A percentile compares a stretch with the other conserved stretches of the same genome.
These are phyloP conservation scores for Argyresthia albistria DNA, from an alignment of 2,888 invertebrate species.

Conservation along the genomic window DNA sequence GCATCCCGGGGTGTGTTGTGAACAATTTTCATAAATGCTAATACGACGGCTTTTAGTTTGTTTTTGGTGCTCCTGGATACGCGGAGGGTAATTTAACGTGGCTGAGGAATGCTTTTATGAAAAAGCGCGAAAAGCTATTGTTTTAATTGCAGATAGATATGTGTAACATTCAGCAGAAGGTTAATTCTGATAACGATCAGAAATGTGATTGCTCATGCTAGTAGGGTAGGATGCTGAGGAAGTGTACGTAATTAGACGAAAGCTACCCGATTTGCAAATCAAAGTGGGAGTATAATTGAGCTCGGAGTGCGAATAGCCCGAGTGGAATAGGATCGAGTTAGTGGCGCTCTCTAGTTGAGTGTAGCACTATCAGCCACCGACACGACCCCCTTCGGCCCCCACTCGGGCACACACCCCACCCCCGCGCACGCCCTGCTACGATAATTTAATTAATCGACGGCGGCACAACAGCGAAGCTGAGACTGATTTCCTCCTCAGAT, in stretches of 20 bases:
- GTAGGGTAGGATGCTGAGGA: constrained; percentile 23
- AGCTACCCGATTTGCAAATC: constrained; percentile 66
- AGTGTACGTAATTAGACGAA: constrained; percentile 63
- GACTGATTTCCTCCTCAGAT: constrained; percentile 59
- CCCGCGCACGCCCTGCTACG: constrained; percentile 33
- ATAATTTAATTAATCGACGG: constrained; percentile 65
- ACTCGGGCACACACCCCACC: constrained; percentile 6
- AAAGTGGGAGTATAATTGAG: constrained; percentile 67
- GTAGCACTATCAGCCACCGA: constrained; percentile 16
- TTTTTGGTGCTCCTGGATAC: not conserved
- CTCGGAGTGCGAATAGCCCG: constrained; percentile 62
- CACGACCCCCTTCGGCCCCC: constrained; percentile 22
- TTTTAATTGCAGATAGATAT: not conserved
- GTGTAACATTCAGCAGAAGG: not conserved
- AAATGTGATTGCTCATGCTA: no score
- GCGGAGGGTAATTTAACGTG: not conserved
- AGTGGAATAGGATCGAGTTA: constrained; percentile 66
- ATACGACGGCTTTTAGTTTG: not conserved
- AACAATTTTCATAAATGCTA: not conserved
- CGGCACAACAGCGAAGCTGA: constrained; percentile 42
- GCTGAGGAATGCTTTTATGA: no score
- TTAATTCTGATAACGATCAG: no score
- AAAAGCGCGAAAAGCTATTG: not conserved
- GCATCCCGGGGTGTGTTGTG: no score
- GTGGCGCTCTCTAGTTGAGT: constrained; percentile 46